Evolutionary conservation across 2,888 invertebrate species (phyloP).

Genomic region (Vandiemenella viatica): DNA sequence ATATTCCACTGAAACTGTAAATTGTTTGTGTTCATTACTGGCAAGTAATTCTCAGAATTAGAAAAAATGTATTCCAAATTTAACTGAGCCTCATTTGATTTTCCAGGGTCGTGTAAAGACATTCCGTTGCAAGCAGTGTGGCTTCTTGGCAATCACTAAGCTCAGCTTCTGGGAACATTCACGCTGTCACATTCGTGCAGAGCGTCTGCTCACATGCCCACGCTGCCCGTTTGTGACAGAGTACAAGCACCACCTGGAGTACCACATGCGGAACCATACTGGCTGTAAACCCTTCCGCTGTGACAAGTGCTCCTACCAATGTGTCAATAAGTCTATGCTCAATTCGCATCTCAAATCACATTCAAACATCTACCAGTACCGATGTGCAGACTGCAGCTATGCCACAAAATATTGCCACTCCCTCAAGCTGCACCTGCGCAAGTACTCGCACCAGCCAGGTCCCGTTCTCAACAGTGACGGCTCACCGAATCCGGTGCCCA

Average conservation of each 20-base stretch:
- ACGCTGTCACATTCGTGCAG: constrained; percentile 79
- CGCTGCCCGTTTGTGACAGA: constrained; percentile 96
- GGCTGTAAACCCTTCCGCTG: constrained; percentile 94
- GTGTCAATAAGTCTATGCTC: constrained; percentile 98
- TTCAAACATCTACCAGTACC: constrained; percentile 79
- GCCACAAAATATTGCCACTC: constrained; percentile 98
- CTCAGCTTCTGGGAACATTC: constrained; percentile 88
- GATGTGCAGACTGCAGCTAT: constrained; percentile 86
- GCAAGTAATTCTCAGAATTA: too few relatives aligned
- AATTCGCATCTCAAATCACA: constrained; percentile 97
- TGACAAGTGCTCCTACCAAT: constrained; percentile 71
- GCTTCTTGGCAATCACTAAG: constrained; percentile 70
- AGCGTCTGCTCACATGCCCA: constrained; percentile 79
- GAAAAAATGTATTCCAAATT: too few relatives aligned
- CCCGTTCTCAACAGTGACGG: constrained; percentile 82
- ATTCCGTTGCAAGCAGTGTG: constrained; percentile 86
- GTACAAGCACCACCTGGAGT: constrained; percentile 96
- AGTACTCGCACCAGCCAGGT: constrained; percentile 80
- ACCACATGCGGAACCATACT: constrained; percentile 87
- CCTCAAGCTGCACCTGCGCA: constrained; percentile 83
- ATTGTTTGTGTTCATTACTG: too few relatives aligned
- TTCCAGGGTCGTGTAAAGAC: constrained; percentile 74
- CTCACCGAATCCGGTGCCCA: constrained; percentile 69
- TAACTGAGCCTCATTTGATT: constrained; percentile 50
- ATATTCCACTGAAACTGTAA: too few relatives aligned